Conservation (phyloP, 2,113 vertebrate species). For the Hymenochirus boettgeri region DNA sequence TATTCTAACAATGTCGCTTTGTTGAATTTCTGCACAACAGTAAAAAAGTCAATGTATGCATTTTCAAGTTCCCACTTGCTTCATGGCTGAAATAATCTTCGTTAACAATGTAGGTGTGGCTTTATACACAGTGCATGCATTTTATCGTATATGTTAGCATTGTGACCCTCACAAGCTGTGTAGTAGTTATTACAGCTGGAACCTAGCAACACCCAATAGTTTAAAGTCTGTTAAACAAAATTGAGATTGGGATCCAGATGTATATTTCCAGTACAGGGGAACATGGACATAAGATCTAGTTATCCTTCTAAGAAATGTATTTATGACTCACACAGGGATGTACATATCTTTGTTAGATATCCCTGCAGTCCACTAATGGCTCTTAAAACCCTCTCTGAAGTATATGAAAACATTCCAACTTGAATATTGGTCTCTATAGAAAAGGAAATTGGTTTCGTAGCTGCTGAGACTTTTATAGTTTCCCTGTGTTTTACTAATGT, state of each 20-base stretch:
- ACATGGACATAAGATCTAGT: neutral
- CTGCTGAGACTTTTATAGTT: neutral
- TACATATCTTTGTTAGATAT: neutral
- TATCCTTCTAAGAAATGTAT: neutral
- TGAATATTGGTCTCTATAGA: neutral
- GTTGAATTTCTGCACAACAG: too few relatives aligned
- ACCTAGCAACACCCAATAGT: neutral
- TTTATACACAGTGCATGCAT: too few relatives aligned
- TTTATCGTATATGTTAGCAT: neutral
- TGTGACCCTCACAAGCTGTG: neutral
- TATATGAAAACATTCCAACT: neutral
- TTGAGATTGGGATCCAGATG: neutral
- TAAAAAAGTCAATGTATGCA: too few relatives aligned
- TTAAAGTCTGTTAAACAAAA: neutral
- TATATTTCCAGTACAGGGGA: neutral
- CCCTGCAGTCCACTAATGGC: neutral
- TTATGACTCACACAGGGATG: neutral
- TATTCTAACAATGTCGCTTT: too few relatives aligned
- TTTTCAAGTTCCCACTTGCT: neutral
- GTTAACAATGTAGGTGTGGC: neutral
- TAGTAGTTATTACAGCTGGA: conserved; percentile 1
- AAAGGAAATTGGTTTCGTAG: neutral
- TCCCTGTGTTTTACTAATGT: neutral
- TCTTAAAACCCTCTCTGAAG: neutral
- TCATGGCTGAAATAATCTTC: neutral